Evolutionary conservation across 2,797 vertebrate genomes (phyloP), one percentile per base, ranked within the genome.

Genomic region (Bradypodion pumilum): DNA sequence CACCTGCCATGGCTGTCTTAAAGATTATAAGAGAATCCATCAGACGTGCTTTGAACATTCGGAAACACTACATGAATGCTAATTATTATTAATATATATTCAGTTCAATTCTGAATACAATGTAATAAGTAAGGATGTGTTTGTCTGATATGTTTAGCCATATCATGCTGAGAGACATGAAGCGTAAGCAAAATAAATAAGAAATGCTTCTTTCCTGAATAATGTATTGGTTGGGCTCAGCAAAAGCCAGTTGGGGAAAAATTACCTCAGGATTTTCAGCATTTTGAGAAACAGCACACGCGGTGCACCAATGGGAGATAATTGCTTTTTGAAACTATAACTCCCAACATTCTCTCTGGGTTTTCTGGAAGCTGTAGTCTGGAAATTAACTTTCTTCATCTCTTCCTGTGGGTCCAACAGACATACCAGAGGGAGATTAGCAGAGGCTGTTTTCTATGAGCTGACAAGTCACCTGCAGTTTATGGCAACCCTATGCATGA

Each of bases 1-100:
- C 21, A 59, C n/a, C 63, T 59, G 49, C 59, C 29, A 83, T 7
- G 65, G 74, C 63, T 77, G 74, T 77, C 74, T 77, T 19, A 60
- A 83, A 77, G 49, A 77, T 77, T 69, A 69, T 27, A 56, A 66
- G 65, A 66, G 29, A 76, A 83, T 49, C 73, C 74, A 32, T 69
- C 37, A 32, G 49, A 69, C 77, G 8, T 69, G 49, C 74, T 77
- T 77, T 77, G 63, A 77, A 60, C 66, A 59, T 37, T 69, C 27
- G 46, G 27, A 23, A 69, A 44, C 46, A 16, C 65, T 21, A 77
- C 83, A 68, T 63, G 77, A 56, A 69, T 35, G 63, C 37, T 59
- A 52, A 59, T 16, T 32, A 56, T 59, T 66, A 68, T 59, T 77
- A 77, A 69, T 68, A 80, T 52, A 68, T 69, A 15, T 52, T 32